Evolutionary conservation across 2,113 vertebrate genomes (phyloP), one percentile per base, ranked within the genome.

Genomic region (Carlito syrichta): DNA sequence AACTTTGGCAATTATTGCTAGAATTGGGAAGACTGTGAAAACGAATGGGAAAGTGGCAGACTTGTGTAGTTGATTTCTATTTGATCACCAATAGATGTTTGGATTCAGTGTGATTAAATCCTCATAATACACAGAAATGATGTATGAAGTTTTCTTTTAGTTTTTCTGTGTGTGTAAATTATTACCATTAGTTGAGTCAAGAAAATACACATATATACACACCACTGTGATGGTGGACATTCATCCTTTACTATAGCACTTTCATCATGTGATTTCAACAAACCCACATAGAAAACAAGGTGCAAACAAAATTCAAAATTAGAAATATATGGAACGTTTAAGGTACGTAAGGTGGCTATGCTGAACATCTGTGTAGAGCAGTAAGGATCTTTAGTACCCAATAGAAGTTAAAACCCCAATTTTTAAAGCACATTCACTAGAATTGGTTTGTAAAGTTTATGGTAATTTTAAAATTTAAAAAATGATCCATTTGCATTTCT

Each of bases 381-480:
- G 10, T 86, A 56, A 85, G 9, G 23, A 63, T 52, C 0, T 63
- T 78, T 3, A 91, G 16, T 58, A 54, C 60, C 14, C 35, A 63
- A 58, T 32, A 27, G 10, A 71, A 60, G 4, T 2, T 54, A 48
- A 92, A 20, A 71, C 2, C 0, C 16, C 78, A 50, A 83, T 2
- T 56, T 91, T 79, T 19, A 62, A 60, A 83, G 0, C 19, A 43
- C 2, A 87, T 94, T 77, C 27, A 54, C 2, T 2, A 74, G 16
- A 56, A 38, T 74, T 89, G 8, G 32, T 88, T 85, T 71, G 2
- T 54, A 79, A 82, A 78, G 32, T 43, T 63, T 74, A 50, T 0
- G 25, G 9, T 56, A 62, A 32, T 88, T 97, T 95, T 10, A 92
- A 82, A 52, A 91, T 4, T 87, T 81, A 86, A 56, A 83, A 89